These are phyloP conservation scores for Apis florea DNA, from an alignment of 1,140 invertebrate species.

Conservation along the genomic window DNA sequence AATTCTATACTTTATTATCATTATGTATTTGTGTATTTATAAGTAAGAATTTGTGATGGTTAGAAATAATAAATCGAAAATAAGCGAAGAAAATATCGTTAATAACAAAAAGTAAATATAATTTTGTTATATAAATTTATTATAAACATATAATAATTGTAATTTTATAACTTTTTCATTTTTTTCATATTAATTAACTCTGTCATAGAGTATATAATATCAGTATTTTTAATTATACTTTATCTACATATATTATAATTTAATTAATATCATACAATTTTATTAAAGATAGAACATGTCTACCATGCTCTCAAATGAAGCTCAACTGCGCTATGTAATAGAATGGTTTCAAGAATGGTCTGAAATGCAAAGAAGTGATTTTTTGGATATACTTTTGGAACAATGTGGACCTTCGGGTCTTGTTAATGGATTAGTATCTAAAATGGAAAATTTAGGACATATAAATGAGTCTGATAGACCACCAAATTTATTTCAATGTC, in stretches of 20 bases:
- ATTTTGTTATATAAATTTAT: neutral
- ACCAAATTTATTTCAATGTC: constrained; percentile 92
- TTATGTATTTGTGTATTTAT: no score
- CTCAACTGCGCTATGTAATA: constrained; percentile 88
- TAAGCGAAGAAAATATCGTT: neutral
- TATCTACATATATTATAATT: neutral
- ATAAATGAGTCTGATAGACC: constrained; percentile 84
- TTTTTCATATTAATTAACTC: neutral
- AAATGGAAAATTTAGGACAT: constrained; percentile 84
- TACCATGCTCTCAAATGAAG: constrained; percentile 82
- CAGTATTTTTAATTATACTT: neutral
- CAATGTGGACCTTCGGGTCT: constrained; percentile 82
- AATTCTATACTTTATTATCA: neutral
- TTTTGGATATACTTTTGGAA: constrained; percentile 88
- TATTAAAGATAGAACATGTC: constrained; percentile 72
- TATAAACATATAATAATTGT: neutral
- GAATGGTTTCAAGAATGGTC: constrained; percentile 95
- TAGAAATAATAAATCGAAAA: constrained; percentile 6
- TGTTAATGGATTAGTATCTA: constrained; percentile 88
- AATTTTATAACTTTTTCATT: neutral
- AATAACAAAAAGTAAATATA: constrained; percentile 21
- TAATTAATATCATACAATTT: constrained; percentile 28
- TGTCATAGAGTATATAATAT: neutral
- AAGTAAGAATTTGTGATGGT: constrained; percentile 13
- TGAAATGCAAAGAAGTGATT: constrained; percentile 91